Evolutionary conservation across 2,113 vertebrate genomes (phyloP).

Genomic region (Callaeas wilsoni): DNA sequence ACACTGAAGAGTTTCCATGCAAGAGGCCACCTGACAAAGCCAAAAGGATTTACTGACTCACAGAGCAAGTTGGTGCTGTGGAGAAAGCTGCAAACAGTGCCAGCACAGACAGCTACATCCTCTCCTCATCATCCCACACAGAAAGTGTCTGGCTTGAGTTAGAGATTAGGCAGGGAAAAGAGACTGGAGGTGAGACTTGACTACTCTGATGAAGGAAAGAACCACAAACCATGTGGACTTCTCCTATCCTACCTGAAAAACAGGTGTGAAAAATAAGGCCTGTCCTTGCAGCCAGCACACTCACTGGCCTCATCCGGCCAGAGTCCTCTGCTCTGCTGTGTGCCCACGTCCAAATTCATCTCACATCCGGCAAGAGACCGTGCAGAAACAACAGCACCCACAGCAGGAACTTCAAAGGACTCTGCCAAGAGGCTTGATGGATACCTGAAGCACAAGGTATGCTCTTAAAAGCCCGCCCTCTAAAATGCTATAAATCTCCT

Average conservation of each 20-base stretch:
- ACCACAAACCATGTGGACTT: not conserved
- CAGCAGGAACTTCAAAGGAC: not conserved
- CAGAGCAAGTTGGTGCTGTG: not conserved
- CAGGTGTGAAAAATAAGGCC: not conserved
- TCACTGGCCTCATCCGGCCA: rapidly evolving
- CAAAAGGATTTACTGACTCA: slow-evolving; percentile 14
- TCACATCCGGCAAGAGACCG: not conserved
- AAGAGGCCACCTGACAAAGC: slow-evolving; percentile 12
- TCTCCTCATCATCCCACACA: not conserved
- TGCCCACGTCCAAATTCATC: not conserved
- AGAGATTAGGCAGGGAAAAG: not conserved
- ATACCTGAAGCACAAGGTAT: not conserved
- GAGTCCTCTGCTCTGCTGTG: not conserved
- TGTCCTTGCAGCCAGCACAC: not conserved
- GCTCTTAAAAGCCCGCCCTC: not conserved
- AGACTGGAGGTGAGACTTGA: not conserved
- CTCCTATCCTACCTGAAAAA: not conserved
- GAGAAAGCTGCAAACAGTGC: not conserved
- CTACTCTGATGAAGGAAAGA: not conserved
- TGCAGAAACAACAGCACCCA: not conserved
- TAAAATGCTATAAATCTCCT: not conserved
- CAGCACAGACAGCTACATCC: not conserved
- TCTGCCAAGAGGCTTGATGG: not conserved
- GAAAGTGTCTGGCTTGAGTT: not conserved
- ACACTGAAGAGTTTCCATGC: not conserved